phyloP scores from a whole-genome alignment of 2,113 vertebrate species.

The Brienomyrus brachyistius region DNA sequence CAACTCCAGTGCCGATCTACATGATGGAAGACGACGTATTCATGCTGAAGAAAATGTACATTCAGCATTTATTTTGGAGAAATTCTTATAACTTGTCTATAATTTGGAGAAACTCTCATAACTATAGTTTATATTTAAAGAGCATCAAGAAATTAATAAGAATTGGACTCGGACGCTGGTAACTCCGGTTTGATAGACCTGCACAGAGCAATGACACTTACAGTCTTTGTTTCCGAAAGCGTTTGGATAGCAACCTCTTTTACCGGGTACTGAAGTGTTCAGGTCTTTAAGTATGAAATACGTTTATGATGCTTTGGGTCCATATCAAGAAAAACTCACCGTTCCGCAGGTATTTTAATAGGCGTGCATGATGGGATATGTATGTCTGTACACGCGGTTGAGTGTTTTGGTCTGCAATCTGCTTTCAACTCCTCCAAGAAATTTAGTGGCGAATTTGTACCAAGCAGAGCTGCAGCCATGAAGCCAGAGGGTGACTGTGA shows the following conservation, averaged over 20 bases:
- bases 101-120: background rate
- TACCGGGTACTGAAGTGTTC: background rate
- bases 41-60: background rate
- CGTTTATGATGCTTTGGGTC: background rate
- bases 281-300: background rate
- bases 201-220: background rate
- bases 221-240: background rate
- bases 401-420: background rate
- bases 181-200: background rate
- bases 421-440: background rate
- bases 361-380: background rate
- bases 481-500: constrained; percentile 41
- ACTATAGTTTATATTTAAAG: background rate
- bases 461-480: constrained; percentile 5
- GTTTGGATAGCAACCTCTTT: background rate
- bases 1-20: background rate
- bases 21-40: background rate
- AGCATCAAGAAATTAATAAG: background rate
- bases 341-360: background rate
- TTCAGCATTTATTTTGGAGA: background rate
- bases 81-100: background rate
- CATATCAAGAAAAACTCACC: background rate
- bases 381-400: background rate
- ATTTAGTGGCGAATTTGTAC: background rate
- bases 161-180: background rate